Evolutionary conservation across 2,888 invertebrate species (phyloP).

Genomic region (Euplexia lucipara): DNA sequence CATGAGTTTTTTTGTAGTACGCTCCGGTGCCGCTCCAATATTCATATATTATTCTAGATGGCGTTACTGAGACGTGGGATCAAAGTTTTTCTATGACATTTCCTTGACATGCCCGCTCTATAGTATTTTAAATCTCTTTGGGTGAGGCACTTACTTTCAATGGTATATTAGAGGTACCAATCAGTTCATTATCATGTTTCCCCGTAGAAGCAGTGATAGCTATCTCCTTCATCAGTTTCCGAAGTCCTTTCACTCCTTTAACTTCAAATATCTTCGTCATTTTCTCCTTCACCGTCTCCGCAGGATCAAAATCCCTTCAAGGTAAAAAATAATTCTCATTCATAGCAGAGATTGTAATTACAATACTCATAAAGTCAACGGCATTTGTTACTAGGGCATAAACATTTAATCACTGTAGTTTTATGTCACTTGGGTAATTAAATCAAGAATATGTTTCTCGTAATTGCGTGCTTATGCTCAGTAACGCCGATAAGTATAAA

Average conservation of each 20-base stretch:
- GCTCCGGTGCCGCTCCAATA: too few species aligned
- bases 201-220: constrained; percentile 98
- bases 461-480: constrained; percentile 50
- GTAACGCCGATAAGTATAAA: constrained; percentile 41
- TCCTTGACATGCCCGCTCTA: too few species aligned
- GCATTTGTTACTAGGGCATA: constrained; percentile 59
- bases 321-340: constrained; percentile 8
- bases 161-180: constrained; percentile 96
- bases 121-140: too few species aligned
- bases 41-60: too few species aligned
- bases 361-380: constrained; percentile 35
- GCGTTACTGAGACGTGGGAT: too few species aligned
- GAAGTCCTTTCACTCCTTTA: constrained; percentile 95
- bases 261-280: constrained; percentile 96
- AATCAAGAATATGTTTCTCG: constrained; percentile 29
- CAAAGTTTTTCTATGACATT: too few species aligned
- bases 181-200: constrained; percentile 98
- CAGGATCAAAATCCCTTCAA: constrained; percentile 96
- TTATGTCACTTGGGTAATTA: constrained; percentile 58
- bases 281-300: constrained; percentile 97
- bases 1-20: too few species aligned
- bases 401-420: constrained; percentile 51
- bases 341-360: constrained; percentile 5
- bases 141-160: constrained; percentile 92
- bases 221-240: constrained; percentile 96